A percentile compares a stretch with the other conserved stretches of the same genome.
These are phyloP conservation scores for Laodelphax striatellus DNA, from an alignment of 1,140 invertebrate genomes.

Conservation along the genomic window DNA sequence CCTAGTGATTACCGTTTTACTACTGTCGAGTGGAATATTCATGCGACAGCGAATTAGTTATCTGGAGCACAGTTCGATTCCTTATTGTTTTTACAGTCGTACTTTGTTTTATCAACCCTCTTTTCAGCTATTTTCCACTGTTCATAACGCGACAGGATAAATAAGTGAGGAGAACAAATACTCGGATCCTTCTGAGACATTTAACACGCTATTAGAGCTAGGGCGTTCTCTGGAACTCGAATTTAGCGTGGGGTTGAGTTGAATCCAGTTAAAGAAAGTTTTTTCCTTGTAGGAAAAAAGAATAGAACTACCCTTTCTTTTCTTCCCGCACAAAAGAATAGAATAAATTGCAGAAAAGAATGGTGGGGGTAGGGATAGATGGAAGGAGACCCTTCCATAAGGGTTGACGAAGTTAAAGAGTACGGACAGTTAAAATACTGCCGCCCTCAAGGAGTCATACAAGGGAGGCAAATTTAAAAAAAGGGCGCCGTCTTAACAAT, in stretches of 20 bases:
- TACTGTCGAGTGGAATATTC: no score
- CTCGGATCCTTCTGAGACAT: not conserved
- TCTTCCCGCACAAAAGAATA: not conserved
- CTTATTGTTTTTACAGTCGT: no score
- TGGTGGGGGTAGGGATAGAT: no score
- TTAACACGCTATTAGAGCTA: constrained; percentile 1
- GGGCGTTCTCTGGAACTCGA: not conserved
- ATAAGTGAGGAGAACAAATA: not conserved
- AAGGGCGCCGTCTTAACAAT: not conserved
- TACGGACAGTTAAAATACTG: not conserved
- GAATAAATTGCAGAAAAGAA: no score
- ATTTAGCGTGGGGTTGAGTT: no score
- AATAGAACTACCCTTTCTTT: not conserved
- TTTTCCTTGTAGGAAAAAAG: no score
- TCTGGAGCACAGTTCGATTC: no score
- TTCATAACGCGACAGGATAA: not conserved
- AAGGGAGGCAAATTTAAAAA: not conserved
- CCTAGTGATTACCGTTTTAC: no score
- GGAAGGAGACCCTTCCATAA: not conserved
- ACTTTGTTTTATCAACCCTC: no score
- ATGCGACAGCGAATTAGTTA: no score
- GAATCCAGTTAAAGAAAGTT: no score
- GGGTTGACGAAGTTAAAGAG: not conserved
- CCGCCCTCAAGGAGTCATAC: not conserved
- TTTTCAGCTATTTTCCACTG: no score